Conservation (phyloP, 2,797 vertebrate genomes). For the Chelon auratus region DNA sequence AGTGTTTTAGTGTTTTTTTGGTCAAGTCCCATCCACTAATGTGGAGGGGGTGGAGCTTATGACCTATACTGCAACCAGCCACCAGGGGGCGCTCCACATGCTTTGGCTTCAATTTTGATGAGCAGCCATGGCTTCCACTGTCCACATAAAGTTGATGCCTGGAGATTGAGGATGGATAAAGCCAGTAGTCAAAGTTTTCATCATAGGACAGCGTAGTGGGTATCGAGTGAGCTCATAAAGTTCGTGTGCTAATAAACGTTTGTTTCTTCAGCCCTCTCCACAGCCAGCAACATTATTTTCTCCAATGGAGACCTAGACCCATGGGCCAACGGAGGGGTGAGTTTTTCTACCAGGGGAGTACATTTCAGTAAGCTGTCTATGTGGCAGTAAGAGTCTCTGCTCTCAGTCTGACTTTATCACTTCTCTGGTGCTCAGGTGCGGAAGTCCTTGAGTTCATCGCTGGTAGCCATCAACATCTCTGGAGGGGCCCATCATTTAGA, state of each 20-base stretch:
- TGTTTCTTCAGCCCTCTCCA: constrained; percentile 84
- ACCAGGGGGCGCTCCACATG: too few relatives aligned
- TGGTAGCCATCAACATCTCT: constrained; percentile 87
- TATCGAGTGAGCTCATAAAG: too few relatives aligned
- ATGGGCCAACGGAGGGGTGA: constrained; percentile 95
- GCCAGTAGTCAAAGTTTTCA: too few relatives aligned
- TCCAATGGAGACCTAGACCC: constrained; percentile 96
- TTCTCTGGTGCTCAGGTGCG: constrained; percentile 80
- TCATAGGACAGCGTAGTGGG: too few relatives aligned
- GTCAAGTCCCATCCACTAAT: too few relatives aligned
- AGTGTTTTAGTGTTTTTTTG: too few relatives aligned
- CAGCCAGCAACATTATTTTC: constrained; percentile 94
- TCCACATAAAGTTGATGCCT: too few relatives aligned
- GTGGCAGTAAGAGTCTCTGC: neutral
- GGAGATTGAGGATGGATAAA: too few relatives aligned
- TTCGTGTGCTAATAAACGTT: constrained; percentile 5
- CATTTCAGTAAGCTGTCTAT: neutral
- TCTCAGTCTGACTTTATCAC: neutral
- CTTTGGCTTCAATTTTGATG: too few relatives aligned
- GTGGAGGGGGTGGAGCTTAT: too few relatives aligned
- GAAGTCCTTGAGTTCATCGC: constrained; percentile 84
- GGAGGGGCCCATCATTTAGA: constrained; percentile 95
- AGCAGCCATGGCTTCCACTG: too few relatives aligned
- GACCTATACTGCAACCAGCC: too few relatives aligned
- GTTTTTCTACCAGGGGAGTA: constrained; percentile 14